Conservation (phyloP, 2,888 invertebrate species). For the Tigriopus californicus region DNA sequence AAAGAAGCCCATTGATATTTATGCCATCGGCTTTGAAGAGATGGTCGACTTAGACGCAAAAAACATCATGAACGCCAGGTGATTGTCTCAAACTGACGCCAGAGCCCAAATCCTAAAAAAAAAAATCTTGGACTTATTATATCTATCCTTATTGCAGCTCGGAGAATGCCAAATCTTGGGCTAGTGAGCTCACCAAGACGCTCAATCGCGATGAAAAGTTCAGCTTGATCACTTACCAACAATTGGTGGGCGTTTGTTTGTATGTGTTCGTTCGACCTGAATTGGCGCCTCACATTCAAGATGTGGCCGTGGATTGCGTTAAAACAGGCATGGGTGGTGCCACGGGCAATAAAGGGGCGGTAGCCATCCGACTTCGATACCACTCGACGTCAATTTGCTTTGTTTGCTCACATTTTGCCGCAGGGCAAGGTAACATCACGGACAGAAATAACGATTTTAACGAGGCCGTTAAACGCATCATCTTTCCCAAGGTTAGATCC, state of each 20-base stretch:
- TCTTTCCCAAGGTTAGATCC: constrained; percentile 57
- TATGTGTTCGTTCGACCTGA: constrained; percentile 82
- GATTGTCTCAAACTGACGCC: too few species aligned
- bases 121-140: background rate
- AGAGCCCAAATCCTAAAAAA: background rate
- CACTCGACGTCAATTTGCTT: constrained; percentile 90
- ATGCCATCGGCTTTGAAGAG: constrained; percentile 95
- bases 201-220: constrained; percentile 70
- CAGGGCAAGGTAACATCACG: constrained; percentile 84
- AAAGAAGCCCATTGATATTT: constrained; percentile 64
- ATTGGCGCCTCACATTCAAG: constrained; percentile 67
- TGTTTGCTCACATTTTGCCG: constrained; percentile 96
- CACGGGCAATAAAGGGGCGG: constrained; percentile 90
- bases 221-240: constrained; percentile 75
- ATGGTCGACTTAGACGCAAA: constrained; percentile 96
- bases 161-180: constrained; percentile 86
- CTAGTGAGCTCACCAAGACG: constrained; percentile 78
- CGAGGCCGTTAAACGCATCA: constrained; percentile 76
- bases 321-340: constrained; percentile 97
- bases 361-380: constrained; percentile 73
- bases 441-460: constrained; percentile 93
- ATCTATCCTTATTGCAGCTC: constrained; percentile 35
- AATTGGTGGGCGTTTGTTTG: constrained; percentile 90
- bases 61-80: constrained; percentile 83
- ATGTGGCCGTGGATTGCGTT: constrained; percentile 83